Base-by-base conservation (phyloP, 1,140 invertebrate genomes). In the Trichoplusia ni region DNA sequence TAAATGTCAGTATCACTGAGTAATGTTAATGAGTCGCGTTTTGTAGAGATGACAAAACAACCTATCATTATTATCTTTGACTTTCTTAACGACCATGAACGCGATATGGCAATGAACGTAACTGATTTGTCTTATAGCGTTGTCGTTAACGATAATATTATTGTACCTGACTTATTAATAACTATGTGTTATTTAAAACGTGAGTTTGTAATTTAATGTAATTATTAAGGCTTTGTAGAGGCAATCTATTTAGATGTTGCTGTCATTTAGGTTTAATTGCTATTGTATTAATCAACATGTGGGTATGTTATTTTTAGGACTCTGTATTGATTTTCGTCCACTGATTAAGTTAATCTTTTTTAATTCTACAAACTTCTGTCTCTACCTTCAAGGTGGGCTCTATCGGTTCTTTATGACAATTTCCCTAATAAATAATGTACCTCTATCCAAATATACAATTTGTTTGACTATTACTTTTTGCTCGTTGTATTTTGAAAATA, bases 1-100 rank as follows among this genome's bases (percentile, higher is more conserved):
- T 38, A 69, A 69, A 69, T 69, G 67, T 69, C 63, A 69, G 38
- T 58, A 65, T 7, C 67, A 29, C 53, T 67, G 35, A 65, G 13
- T 58, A 63, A 58, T 23, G 23, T 54, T 21, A 38, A 9, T 66
- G 35, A 42, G 35, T 49, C 42, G 23, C n/a, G 42, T 51, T 16
- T 13, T 2, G 27, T 38, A 44, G 53, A 56, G 59, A 54, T 59
- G 29, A 70, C 44, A 21, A 53, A 58, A 58, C 59, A 54, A 44
- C 53, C 29, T 54, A 51, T 35, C 29, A 59, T 44, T 61, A 58
- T 60, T 40, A 51, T 56, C 47, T 62, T 67, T 61, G 40, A 65
- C 62, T 72, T 68, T 65, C 70, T 27, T 68, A 68, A 65, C 59
- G 35, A 58, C 64, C 63, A 2, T 53, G 59, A 64, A 51, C 42